Conservation (phyloP, 2,888 invertebrate species). For the Drosophila rellima region DNA sequence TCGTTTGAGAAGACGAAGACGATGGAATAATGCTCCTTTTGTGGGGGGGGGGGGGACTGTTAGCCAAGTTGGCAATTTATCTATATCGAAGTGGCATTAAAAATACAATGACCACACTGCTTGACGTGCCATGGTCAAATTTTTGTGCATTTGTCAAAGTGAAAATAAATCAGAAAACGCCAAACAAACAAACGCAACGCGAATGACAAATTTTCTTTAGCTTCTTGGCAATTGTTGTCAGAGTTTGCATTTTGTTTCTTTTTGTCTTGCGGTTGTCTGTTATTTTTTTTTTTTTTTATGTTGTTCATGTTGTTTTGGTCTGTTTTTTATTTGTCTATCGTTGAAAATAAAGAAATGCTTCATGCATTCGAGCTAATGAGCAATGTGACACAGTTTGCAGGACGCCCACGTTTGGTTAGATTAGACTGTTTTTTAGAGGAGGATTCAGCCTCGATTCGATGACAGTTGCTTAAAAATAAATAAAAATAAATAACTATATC, state of each 20-base stretch:
- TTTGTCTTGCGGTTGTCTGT: slow-evolving; percentile 5
- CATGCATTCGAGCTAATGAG: slow-evolving; percentile 74
- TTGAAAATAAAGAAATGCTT: slow-evolving; percentile 56
- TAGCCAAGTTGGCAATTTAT: slow-evolving; percentile 69
- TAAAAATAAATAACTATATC: slow-evolving; percentile 10
- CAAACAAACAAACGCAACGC: slow-evolving; percentile 70
- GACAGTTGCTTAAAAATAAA: slow-evolving; percentile 49
- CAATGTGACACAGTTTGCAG: slow-evolving; percentile 75
- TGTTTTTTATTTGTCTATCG: slow-evolving; percentile 23
- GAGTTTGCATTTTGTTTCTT: slow-evolving; percentile 16
- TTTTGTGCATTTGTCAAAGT: slow-evolving; percentile 78
- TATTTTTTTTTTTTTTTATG: slow-evolving; percentile 5
- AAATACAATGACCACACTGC: slow-evolving; percentile 77
- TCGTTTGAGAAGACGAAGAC: slow-evolving; percentile 1
- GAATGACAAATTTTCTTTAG: slow-evolving; percentile 67
- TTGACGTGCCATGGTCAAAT: slow-evolving; percentile 80
- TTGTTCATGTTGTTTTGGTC: slow-evolving; percentile 6
- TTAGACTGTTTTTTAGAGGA: slow-evolving; percentile 58
- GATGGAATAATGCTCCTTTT: neutral
- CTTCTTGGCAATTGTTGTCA: slow-evolving; percentile 55
- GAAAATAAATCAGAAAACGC: slow-evolving; percentile 75
- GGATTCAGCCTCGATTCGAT: slow-evolving; percentile 56
- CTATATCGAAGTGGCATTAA: slow-evolving; percentile 74
- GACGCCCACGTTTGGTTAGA: slow-evolving; percentile 59
- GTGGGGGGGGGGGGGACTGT: slow-evolving; percentile 22